Evolutionary conservation across 2,113 vertebrate genomes (phyloP).

Genomic region (Tringa solitaria): DNA sequence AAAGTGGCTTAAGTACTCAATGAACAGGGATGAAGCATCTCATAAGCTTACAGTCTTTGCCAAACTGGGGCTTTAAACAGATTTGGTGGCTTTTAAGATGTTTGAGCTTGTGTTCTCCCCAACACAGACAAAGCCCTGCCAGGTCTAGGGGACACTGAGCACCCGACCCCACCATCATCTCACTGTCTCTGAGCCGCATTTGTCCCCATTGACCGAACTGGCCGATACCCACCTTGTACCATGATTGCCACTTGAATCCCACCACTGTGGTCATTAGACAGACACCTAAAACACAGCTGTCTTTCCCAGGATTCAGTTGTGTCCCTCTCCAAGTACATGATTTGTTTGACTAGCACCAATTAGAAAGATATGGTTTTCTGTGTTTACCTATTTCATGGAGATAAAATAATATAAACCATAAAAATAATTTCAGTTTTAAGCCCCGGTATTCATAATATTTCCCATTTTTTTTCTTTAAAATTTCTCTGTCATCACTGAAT

Average conservation of each 20-base stretch:
- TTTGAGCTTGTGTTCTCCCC: background rate
- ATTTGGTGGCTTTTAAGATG: background rate
- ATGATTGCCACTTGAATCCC: background rate
- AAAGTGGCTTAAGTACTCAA: background rate
- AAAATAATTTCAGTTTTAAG: background rate
- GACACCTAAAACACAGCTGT: accelerated
- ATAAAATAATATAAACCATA: background rate
- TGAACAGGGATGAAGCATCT: background rate
- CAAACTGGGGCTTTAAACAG: background rate
- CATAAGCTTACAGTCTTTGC: background rate
- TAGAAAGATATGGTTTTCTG: background rate
- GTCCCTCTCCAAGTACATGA: background rate
- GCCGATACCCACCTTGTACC: background rate
- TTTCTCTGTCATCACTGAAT: background rate
- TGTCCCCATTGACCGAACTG: background rate
- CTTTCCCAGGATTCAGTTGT: background rate
- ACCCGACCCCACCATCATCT: background rate
- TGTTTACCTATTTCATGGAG: background rate
- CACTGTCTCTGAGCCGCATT: background rate
- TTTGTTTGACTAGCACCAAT: background rate
- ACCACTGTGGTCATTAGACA: background rate
- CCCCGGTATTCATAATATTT: background rate
- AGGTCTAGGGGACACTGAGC: background rate
- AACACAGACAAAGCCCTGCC: accelerated
- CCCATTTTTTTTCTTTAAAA: background rate